Evolutionary conservation across 2,113 vertebrate species (phyloP).

Genomic region (Forbesichthys papilliferus): DNA sequence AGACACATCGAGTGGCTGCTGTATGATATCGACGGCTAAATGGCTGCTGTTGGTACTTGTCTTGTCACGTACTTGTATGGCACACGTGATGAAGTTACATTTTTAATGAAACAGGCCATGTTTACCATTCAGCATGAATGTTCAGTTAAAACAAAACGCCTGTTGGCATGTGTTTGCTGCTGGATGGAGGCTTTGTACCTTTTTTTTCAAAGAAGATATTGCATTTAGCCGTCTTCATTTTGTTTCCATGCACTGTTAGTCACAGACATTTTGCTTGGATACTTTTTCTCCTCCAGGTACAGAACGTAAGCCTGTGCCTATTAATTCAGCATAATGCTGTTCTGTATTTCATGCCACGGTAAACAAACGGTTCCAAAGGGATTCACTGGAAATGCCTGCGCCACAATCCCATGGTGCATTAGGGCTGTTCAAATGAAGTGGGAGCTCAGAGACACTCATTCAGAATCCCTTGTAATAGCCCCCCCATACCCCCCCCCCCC

Average conservation of each 20-base stretch:
- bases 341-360: constrained; percentile 48
- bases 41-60: background rate
- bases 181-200: too few relatives aligned
- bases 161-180: constrained; percentile 15
- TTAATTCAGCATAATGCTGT: constrained; percentile 65
- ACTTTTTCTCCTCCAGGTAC: constrained; percentile 59
- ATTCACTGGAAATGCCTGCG: constrained; percentile 60
- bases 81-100: background rate
- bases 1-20: background rate
- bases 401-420: constrained; percentile 62
- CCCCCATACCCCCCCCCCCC: background rate
- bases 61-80: background rate
- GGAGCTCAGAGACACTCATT: constrained; percentile 32
- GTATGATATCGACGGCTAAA: background rate
- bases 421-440: constrained; percentile 49
- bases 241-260: constrained; percentile 60
- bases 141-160: constrained; percentile 23
- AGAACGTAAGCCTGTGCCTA: constrained; percentile 39
- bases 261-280: constrained; percentile 54
- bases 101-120: constrained; percentile 22
- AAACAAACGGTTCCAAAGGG: constrained; percentile 62
- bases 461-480: constrained; percentile 29
- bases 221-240: background rate
- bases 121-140: constrained; percentile 2
- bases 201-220: too few relatives aligned